Percentiles rank a stretch among this genome's conserved stretches.
Conservation (phyloP, 1,140 invertebrate species). For the Platorchestia sp. region DNA sequence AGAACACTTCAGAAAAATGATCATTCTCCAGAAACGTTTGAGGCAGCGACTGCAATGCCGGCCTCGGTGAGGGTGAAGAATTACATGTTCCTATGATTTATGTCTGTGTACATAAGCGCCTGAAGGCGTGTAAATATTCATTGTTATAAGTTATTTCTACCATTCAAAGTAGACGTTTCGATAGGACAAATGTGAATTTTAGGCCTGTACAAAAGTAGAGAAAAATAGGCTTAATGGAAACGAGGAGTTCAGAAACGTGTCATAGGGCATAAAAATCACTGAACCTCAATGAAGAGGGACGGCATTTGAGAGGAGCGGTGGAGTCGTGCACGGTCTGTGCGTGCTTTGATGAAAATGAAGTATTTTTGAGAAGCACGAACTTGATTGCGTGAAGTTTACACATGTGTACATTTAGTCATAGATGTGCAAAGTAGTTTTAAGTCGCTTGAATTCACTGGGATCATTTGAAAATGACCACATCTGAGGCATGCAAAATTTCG, state of each 20-base stretch:
- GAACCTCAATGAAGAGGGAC: not conserved
- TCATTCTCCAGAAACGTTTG: not conserved
- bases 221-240: not conserved
- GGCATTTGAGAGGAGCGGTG: not conserved
- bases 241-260: not conserved
- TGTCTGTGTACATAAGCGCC: not conserved
- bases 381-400: not conserved
- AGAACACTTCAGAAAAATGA: not conserved
- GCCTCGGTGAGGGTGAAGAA: too few relatives aligned
- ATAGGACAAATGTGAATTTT: not conserved
- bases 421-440: not conserved
- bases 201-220: not conserved
- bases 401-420: conserved; percentile 9
- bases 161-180: not conserved
- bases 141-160: not conserved
- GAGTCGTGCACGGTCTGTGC: not conserved
- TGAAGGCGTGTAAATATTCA: not conserved
- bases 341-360: not conserved
- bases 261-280: not conserved
- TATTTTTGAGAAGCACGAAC: not conserved
- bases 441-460: not conserved
- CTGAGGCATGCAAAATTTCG: not conserved
- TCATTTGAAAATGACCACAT: not conserved
- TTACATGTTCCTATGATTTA: not conserved
- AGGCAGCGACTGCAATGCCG: not conserved